Percentiles rank a stretch among this genome's conserved stretches.
These are phyloP conservation scores for Clamator glandarius DNA, from an alignment of 2,797 vertebrate genomes.

Conservation along the genomic window DNA sequence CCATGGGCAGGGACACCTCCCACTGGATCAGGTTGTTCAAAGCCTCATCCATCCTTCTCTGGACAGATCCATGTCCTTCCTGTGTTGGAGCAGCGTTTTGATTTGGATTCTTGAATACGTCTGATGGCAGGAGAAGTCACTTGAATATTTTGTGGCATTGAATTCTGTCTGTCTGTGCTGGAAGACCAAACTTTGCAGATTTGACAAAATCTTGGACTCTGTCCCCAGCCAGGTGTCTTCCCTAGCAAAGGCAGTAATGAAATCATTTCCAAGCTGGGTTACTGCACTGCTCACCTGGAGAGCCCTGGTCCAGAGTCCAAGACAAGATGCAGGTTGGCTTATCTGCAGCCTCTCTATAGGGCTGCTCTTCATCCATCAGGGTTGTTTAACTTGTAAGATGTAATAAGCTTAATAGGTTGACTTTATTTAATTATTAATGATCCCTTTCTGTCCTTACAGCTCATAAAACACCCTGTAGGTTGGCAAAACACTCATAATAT, in stretches of 20 bases:
- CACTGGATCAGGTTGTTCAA: too few species aligned
- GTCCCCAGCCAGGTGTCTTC: not conserved
- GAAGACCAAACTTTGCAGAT: not conserved
- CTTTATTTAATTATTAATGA: constrained; percentile 83
- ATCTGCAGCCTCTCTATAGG: not conserved
- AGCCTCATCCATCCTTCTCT: too few species aligned
- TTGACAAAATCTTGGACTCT: rapidly evolving
- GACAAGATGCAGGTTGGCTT: not conserved
- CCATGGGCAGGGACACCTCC: too few species aligned
- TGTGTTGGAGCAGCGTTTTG: not conserved
- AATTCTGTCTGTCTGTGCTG: not conserved
- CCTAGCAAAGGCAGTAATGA: not conserved
- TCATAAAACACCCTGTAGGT: constrained; percentile 81
- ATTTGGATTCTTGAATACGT: not conserved
- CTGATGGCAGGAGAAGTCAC: not conserved
- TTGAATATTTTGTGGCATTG: not conserved
- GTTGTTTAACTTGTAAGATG: constrained; percentile 40
- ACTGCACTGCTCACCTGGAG: not conserved
- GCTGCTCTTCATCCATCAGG: not conserved
- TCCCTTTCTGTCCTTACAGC: constrained; percentile 71
- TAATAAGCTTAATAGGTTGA: constrained; percentile 83
- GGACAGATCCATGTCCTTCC: too few species aligned
- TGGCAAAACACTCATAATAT: constrained; percentile 82
- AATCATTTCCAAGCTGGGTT: not conserved
- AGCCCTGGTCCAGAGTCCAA: not conserved